Percentiles rank a stretch among this genome's conserved stretches.
phyloP scores from a whole-genome alignment of 2,113 vertebrate species.

The Manacus vitellinus region DNA sequence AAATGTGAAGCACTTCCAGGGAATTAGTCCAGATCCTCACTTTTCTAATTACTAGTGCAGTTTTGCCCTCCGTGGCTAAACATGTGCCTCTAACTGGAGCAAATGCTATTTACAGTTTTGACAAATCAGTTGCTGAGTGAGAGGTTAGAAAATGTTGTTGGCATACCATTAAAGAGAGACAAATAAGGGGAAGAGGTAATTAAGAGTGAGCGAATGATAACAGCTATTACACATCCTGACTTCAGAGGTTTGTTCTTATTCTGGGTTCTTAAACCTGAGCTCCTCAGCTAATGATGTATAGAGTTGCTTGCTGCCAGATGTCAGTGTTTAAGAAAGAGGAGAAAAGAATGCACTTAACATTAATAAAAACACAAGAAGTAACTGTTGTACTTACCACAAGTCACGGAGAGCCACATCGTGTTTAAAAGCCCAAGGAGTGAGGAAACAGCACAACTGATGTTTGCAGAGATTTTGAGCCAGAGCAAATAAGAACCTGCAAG shows the following conservation, averaged over 20 bases:
- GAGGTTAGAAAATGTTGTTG: slow-evolving; percentile 60
- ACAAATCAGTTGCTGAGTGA: slow-evolving; percentile 20
- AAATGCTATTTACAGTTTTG: slow-evolving; percentile 42
- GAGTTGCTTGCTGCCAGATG: background rate
- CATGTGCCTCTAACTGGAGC: background rate
- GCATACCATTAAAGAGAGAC: slow-evolving; percentile 65
- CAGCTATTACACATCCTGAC: slow-evolving; percentile 31
- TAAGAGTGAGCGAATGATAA: slow-evolving; percentile 55
- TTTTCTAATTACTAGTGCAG: background rate
- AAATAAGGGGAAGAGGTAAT: slow-evolving; percentile 65
- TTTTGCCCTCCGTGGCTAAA: slow-evolving; percentile 9
- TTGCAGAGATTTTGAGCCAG: background rate
- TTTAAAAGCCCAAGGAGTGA: background rate
- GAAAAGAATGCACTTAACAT: background rate
- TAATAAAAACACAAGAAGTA: background rate
- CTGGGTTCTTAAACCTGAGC: background rate
- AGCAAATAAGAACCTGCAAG: background rate
- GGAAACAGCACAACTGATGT: background rate
- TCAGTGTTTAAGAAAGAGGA: background rate
- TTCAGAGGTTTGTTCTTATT: slow-evolving; percentile 24
- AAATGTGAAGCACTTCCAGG: background rate
- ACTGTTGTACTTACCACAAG: background rate
- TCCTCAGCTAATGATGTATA: background rate
- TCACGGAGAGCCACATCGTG: background rate
- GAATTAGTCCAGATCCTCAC: background rate